These are phyloP conservation scores for Platerodrilus igneus DNA, from an alignment of 2,888 invertebrate genomes.

Conservation along the genomic window DNA sequence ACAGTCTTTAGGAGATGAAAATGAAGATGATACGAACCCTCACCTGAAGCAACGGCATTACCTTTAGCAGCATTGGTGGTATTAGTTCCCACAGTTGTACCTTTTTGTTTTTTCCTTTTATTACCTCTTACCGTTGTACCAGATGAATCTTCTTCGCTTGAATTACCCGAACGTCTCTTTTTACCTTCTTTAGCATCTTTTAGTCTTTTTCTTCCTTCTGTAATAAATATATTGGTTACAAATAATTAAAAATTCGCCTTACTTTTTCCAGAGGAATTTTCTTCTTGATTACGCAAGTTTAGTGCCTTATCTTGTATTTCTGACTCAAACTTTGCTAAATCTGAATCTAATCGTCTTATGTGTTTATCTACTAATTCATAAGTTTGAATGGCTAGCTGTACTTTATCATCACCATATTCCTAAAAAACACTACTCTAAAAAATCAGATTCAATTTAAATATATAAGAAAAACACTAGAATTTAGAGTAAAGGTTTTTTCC, in stretches of 20 bases:
- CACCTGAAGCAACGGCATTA: slow-evolving; percentile 45
- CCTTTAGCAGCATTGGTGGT: slow-evolving; percentile 37
- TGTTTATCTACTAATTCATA: slow-evolving; percentile 98
- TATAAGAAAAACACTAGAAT: not conserved
- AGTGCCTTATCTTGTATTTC: slow-evolving; percentile 94
- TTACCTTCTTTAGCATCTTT: slow-evolving; percentile 60
- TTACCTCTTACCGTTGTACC: slow-evolving; percentile 43
- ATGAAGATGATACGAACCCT: slow-evolving; percentile 44
- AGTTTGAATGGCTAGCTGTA: slow-evolving; percentile 94
- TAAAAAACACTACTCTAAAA: slow-evolving; percentile 29
- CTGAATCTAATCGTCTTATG: slow-evolving; percentile 91
- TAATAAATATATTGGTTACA: slow-evolving; percentile 18
- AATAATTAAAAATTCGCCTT: slow-evolving; percentile 28
- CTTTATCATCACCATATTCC: slow-evolving; percentile 96
- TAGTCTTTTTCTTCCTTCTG: slow-evolving; percentile 66
- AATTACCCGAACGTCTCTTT: slow-evolving; percentile 53
- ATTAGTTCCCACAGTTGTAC: slow-evolving; percentile 36
- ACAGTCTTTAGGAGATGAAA: slow-evolving; percentile 6
- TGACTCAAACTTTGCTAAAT: slow-evolving; percentile 92
- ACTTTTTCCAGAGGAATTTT: slow-evolving; percentile 59
- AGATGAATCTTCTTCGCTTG: slow-evolving; percentile 50
- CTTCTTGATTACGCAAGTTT: slow-evolving; percentile 67
- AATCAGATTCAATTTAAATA: not conserved
- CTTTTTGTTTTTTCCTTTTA: slow-evolving; percentile 59
- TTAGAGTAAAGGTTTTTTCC: too few species aligned